phyloP scores from a whole-genome alignment of 2,113 vertebrate species.

The Herpetotheres cachinnans region DNA sequence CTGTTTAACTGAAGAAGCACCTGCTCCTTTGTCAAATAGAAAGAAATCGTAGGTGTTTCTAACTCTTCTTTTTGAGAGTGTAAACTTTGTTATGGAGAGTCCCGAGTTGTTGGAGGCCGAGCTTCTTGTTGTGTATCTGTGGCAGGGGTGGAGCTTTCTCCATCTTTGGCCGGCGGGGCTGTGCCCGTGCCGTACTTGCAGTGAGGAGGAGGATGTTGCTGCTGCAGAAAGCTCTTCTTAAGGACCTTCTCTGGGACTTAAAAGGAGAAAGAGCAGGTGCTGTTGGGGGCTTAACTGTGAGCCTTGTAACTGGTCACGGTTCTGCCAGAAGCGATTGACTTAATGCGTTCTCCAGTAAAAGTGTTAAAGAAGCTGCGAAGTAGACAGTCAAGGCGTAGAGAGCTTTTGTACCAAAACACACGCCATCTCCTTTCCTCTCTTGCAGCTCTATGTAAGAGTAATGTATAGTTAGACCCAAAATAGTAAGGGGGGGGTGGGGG shows the following conservation, averaged over 20 bases:
- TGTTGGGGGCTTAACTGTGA: background rate
- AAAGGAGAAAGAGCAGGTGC: background rate
- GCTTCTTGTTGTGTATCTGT: background rate
- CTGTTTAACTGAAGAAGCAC: background rate
- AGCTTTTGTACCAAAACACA: slow-evolving; percentile 1
- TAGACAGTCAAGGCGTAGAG: background rate
- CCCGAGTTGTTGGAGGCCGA: background rate
- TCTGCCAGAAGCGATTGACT: slow-evolving; percentile 18
- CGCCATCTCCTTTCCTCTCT: background rate
- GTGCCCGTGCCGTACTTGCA: background rate
- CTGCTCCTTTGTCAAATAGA: background rate
- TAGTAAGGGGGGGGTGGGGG: background rate
- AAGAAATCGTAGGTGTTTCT: fast-evolving
- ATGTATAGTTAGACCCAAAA: background rate
- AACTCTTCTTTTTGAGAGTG: background rate
- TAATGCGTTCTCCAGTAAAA: background rate
- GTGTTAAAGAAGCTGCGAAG: background rate
- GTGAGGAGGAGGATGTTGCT: background rate
- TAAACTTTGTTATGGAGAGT: slow-evolving; percentile 21
- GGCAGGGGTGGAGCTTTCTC: slow-evolving; percentile 27
- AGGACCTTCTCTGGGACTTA: background rate
- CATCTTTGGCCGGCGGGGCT: slow-evolving; percentile 6
- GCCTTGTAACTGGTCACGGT: background rate
- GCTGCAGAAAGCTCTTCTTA: background rate
- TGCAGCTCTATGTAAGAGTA: fast-evolving